Percentiles rank a stretch among this genome's conserved stretches.
phyloP scores from a whole-genome alignment of 2,797 vertebrate genomes.

The Arrhamphus sclerolepis region DNA sequence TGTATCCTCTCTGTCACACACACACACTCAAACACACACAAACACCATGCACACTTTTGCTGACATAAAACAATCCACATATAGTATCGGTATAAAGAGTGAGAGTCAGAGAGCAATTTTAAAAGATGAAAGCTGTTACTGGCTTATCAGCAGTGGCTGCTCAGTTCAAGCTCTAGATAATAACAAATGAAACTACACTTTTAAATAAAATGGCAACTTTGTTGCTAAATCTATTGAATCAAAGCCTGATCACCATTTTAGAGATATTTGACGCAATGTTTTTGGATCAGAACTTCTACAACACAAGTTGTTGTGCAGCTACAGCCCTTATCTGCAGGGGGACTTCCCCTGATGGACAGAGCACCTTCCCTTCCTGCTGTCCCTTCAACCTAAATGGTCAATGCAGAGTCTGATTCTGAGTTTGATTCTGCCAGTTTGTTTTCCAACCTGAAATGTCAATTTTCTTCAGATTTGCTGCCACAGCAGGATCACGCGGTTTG shows the following conservation, averaged over 20 bases:
- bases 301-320: too few relatives aligned
- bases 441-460: too few relatives aligned
- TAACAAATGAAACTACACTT: slow-evolving; percentile 11
- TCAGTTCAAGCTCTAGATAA: slow-evolving; percentile 30
- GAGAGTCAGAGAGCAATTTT: slow-evolving; percentile 35
- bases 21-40: slow-evolving; percentile 16
- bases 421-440: too few relatives aligned
- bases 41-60: slow-evolving; percentile 53
- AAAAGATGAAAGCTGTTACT: slow-evolving; percentile 44
- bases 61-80: slow-evolving; percentile 70
- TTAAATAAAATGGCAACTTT: not conserved
- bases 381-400: too few relatives aligned
- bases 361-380: too few relatives aligned
- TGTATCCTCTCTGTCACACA: slow-evolving; percentile 92
- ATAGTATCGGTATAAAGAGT: slow-evolving; percentile 34
- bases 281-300: too few relatives aligned
- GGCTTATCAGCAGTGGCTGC: slow-evolving; percentile 27
- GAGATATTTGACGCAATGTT: not conserved
- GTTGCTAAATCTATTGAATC: not conserved
- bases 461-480: too few relatives aligned
- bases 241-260: slow-evolving; percentile 4
- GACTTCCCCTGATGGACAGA: too few relatives aligned
- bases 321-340: too few relatives aligned
- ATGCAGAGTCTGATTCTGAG: too few relatives aligned
- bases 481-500: too few relatives aligned